Base-by-base conservation (phyloP, 23 tunicate species). In the Clavelina lepadiformis region DNA sequence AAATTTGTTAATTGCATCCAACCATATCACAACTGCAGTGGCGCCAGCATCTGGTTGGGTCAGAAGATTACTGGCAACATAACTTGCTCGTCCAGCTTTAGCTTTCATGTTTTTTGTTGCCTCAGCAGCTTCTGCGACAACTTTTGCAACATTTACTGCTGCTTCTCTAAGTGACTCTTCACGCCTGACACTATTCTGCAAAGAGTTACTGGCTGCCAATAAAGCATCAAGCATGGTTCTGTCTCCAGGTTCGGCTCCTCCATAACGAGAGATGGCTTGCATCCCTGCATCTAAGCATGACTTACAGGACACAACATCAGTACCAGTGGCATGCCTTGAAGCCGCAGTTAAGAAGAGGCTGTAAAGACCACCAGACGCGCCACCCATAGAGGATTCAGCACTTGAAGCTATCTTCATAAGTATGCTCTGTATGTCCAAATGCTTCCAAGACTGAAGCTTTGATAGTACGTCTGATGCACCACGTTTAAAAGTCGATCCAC, bases 41-140 rank as follows among this genome's bases (percentile, higher is more conserved):
- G 95, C 95, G 1, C 99, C 99, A 52, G 99, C 80, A 62, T 94
- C 99, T 2, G 95, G 91, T 33, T 69, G 80, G 28, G 71, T 80
- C 25, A 86, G 64, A 38, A 68, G 65, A 0, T 70, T 71, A 0
- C 63, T 5, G 7, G 83, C 78, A 2, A 89, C 97, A 75, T 86
- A 94, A 64, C 95, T 79, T 0, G 99, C 99, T 57, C 99, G 37
- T 33, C 99, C 99, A 32, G 99, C 99, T 61, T 58, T 63, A 3
- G 99, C 99, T 65, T 71, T 67, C 85, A 94, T 79, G 21, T 25
- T 60, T 15, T 38, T 63, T 25, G 99, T 94, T 15, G 78, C 49
- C 20, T 94, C 74, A 21, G 99, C 85, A 0, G 86, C 99, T 22
- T 58, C 56, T 13, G 24, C 5, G 18, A 86, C 89, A 13, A 19